phyloP scores from a whole-genome alignment of 2,797 vertebrate genomes.

The Simalia tracyae region DNA sequence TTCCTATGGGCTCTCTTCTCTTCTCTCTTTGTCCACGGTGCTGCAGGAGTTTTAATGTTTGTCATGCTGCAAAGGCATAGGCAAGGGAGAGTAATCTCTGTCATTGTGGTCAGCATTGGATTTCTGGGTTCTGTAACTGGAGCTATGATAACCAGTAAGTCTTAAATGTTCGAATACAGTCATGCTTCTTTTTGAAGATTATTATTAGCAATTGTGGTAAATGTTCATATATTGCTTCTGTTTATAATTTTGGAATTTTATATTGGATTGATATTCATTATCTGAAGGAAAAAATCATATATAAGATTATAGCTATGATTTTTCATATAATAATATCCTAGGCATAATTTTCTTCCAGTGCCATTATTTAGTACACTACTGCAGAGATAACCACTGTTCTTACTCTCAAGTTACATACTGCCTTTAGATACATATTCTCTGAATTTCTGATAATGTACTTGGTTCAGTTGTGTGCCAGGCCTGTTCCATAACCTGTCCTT shows the following conservation, averaged over 20 bases:
- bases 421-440: background rate
- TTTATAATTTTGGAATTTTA: background rate
- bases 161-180: constrained; percentile 40
- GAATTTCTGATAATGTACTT: background rate
- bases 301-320: background rate
- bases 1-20: constrained; percentile 99
- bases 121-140: constrained; percentile 93
- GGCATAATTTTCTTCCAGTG: background rate
- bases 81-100: constrained; percentile 89
- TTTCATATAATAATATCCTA: background rate
- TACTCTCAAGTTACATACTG: background rate
- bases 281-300: constrained; percentile 6
- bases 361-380: background rate
- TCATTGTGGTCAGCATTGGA: constrained; percentile 90
- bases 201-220: background rate
- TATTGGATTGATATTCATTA: constrained; percentile 18
- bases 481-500: background rate
- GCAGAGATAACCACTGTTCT: background rate
- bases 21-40: constrained; percentile 92
- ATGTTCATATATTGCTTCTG: background rate
- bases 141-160: constrained; percentile 97
- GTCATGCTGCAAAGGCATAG: constrained; percentile 94
- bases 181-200: constrained; percentile 8
- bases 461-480: background rate
- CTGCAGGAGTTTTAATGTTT: constrained; percentile 91